Conservation (phyloP, 2,888 invertebrate genomes). For the Parnassius mnemosyne region DNA sequence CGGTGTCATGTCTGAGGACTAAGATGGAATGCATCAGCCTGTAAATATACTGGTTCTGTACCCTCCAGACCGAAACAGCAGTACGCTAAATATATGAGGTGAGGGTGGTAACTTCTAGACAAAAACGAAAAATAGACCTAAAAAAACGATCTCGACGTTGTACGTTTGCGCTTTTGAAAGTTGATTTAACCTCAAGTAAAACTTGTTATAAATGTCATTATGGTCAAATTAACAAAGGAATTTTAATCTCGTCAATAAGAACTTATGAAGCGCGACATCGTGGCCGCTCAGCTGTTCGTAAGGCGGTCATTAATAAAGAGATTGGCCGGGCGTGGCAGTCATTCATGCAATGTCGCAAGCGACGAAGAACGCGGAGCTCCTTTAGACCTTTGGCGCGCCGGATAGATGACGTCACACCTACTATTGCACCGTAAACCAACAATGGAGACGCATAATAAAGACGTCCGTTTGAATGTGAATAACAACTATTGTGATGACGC, state of each 20-base stretch:
- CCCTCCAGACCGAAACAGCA: no score
- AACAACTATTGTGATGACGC: conserved; percentile 50
- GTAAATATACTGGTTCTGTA: no score
- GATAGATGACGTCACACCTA: conserved; percentile 65
- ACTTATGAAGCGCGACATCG: conserved; percentile 15
- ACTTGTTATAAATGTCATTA: no score
- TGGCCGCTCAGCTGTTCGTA: conserved; percentile 51
- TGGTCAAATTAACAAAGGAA: no score
- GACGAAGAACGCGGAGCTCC: conserved; percentile 46
- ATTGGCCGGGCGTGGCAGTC: conserved; percentile 45
- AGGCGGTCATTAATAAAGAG: conserved; percentile 52
- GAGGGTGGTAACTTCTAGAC: no score
- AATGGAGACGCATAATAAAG: conserved; percentile 43
- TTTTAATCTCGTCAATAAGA: no score
- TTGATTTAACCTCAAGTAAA: no score
- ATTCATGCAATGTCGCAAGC: conserved; percentile 56
- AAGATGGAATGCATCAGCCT: no score
- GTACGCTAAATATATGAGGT: no score
- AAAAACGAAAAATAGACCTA: no score
- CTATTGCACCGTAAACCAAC: conserved; percentile 55
- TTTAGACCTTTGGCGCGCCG: conserved; percentile 48
- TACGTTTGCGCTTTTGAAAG: neutral
- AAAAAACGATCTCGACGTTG: no score
- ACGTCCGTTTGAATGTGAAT: conserved; percentile 61
- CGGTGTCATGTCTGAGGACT: no score